Evolutionary conservation across 1,140 invertebrate genomes (phyloP).

Genomic region (Rhynchophorus ferrugineus): DNA sequence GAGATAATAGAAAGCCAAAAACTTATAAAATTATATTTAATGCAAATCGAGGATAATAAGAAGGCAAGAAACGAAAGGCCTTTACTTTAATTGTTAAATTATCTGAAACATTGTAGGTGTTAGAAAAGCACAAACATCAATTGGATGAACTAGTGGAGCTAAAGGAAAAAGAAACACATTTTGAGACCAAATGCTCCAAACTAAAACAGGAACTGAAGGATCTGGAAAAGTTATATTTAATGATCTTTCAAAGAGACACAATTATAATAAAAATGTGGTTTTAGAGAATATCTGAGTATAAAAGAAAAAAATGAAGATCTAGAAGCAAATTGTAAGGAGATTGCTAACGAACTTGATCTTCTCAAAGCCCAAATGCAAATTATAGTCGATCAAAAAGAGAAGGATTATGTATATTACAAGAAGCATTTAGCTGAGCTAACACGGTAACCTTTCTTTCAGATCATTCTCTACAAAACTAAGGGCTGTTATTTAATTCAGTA

Average conservation of each 20-base stretch:
- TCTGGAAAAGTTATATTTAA: constrained; percentile 1
- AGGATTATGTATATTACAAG: constrained; percentile 21
- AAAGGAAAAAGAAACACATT: not conserved
- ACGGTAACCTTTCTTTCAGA: constrained; percentile 7
- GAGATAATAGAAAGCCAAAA: constrained; percentile 16
- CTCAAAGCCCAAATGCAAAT: constrained; percentile 16
- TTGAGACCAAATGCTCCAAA: not conserved
- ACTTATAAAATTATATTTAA: constrained; percentile 7
- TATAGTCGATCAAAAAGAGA: constrained; percentile 19
- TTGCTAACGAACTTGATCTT: constrained; percentile 2
- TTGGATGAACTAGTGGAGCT: constrained; percentile 4
- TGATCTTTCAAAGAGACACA: not conserved
- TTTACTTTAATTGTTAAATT: not conserved
- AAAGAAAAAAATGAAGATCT: not conserved
- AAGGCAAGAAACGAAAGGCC: constrained; percentile 1
- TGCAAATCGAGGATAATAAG: constrained; percentile 11
- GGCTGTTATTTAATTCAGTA: not conserved
- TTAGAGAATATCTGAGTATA: not conserved
- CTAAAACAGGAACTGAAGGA: constrained; percentile 13
- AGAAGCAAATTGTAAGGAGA: not conserved
- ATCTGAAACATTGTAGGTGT: not conserved
- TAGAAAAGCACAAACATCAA: constrained; percentile 5
- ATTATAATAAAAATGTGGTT: not conserved
- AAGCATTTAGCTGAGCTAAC: constrained; percentile 17
- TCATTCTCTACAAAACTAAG: no score